Evolutionary conservation across 2,888 invertebrate genomes (phyloP).

Genomic region (Griposia aprilina): DNA sequence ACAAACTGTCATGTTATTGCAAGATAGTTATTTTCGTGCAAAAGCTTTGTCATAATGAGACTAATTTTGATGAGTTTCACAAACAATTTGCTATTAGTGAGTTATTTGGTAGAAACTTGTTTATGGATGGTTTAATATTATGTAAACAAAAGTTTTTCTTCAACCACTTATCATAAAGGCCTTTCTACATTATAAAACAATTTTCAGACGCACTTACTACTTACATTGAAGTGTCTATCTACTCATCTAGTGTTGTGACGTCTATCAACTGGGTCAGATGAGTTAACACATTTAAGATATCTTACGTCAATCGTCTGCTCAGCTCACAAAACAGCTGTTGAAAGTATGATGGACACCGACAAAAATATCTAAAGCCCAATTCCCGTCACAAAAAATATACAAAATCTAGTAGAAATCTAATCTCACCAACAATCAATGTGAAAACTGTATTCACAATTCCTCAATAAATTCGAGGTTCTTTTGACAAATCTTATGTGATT

Average conservation of each 20-base stretch:
- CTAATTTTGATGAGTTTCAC: slow-evolving; percentile 10
- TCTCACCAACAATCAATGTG: neutral
- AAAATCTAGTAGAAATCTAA: neutral
- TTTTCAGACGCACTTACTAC: neutral
- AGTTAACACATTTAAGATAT: slow-evolving; percentile 2
- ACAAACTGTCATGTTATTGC: neutral
- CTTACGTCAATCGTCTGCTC: neutral
- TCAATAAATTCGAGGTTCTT: neutral
- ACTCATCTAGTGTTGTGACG: slow-evolving; percentile 22
- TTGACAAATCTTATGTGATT: neutral
- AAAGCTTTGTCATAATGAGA: slow-evolving; percentile 28
- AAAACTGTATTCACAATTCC: neutral
- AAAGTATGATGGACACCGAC: neutral
- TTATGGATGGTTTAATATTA: slow-evolving; percentile 12
- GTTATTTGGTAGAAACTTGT: slow-evolving; percentile 18
- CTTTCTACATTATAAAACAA: neutral
- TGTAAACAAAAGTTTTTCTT: neutral
- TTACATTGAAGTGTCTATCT: neutral
- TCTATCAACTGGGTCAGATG: slow-evolving; percentile 10
- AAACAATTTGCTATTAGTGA: slow-evolving; percentile 24
- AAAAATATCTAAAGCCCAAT: neutral
- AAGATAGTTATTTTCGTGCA: slow-evolving; percentile 32
- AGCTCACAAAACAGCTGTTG: neutral
- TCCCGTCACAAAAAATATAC: neutral
- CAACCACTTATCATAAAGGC: neutral